Base-by-base conservation (phyloP, 2,888 invertebrate species). In the Amphipyra berbera region DNA sequence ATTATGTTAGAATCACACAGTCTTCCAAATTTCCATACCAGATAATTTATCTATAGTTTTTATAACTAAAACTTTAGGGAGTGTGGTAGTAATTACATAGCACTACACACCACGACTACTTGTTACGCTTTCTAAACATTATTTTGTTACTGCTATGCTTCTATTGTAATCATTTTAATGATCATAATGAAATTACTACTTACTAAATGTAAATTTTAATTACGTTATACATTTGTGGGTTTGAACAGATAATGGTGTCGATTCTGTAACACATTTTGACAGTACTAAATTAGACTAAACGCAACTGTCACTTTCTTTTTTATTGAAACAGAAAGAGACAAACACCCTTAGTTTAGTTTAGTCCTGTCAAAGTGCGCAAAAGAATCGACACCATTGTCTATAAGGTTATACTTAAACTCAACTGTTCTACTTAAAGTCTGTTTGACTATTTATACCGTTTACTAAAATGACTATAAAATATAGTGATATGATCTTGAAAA, bases 81-180 rank as follows among this genome's bases (percentile, higher is more conserved):
- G 35, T 37, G 42, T 27, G 14, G 37, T 68, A 60, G 62, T 73
- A 78, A 78, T 80, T 72, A 78, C 72, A 76, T 59, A 46, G 15
- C 13, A 48, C 40, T 44, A 62, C 56, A 46, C n/a, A 30, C 44
- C n/a, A 30, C 44, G 63, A 61, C 30, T 30, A 30, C 38, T 44
- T 85, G 91, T 90, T 83, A 88, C 90, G 90, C 92, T 92, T 92
- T 92, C 92, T 91, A 86, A 82, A 76, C 87, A 86, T 85, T 86
- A 82, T 86, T 85, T 85, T 79, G 83, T 84, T 80, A 82, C 79
- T 81, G 80, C 77, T 81, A 84, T 81, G 78, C 81, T 80, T 79
- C 81, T 82, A 79, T 81, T 74, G 78, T 83, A 76, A 77, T 71
- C 76, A 77, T 82, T 80, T 79, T 82, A 84, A 85, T 83, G 76